Base-by-base conservation (phyloP, 2,888 invertebrate genomes). In the Epistrophella euchroma region DNA sequence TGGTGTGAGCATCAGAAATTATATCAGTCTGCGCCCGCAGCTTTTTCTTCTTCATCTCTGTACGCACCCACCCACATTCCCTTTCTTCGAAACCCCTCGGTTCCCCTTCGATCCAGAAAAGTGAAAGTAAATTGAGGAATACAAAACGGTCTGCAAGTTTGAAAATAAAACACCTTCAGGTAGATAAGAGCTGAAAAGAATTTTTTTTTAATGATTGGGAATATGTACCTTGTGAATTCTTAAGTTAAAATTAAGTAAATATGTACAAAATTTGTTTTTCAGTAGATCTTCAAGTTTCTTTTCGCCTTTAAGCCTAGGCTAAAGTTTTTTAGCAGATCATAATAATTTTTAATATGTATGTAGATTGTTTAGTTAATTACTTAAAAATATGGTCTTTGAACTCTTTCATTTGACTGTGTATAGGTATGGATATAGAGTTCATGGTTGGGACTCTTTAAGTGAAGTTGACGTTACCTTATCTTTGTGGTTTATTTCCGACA, bases 21-120 rank as follows among this genome's bases (percentile, higher is more conserved):
- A 35, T 68, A 66, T 28, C 66, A 56, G 25, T 66, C 25, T 45
- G 47, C 25, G 64, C 85, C 76, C 80, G 73, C 76, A 70, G 70
- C 62, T 70, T 73, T 71, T 82, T 62, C 15, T 25, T 58, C n/a
- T 52, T 73, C 47, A 52, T 55, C 56, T 10, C 66, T 71, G 55
- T 17, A 13, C 2, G 9, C 56, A 7, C 55, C 45, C 43, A 43
- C 68, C 79, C 55, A 52, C 60, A 25, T 62, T 35, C n/a, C 19
- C 43, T 19, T 10, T 58, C 72, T 25, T 22, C 25, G 32, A 60
- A 43, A 19, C 68, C 5, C 47, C 58, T 56, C 25, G 64, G 22
- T 17, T 35, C 0, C 47, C 71, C 79, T 64, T 52, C 55, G 22
- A 19, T 66, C 71, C 43, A 68, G 32, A 45, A 47, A 55, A 71